Conservation (phyloP, 2,888 invertebrate species). For the Drepana falcataria region DNA sequence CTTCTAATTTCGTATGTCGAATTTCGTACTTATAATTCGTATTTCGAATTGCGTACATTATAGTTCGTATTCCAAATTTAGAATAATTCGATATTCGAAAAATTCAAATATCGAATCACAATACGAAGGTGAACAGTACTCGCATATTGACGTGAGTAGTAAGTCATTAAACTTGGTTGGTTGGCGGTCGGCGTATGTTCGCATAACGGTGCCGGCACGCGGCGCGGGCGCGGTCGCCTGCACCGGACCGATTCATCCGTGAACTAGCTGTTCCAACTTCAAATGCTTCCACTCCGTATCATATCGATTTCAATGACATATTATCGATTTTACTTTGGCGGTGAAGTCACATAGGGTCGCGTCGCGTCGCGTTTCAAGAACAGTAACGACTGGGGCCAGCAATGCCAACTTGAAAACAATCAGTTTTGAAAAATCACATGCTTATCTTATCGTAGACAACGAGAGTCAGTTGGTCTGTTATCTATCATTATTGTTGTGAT, state of each 20-base stretch:
- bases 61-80: no score
- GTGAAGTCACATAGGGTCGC: background rate
- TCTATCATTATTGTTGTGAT: background rate
- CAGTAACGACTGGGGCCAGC: no score
- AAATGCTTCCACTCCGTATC: background rate
- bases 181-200: conserved; percentile 27
- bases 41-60: no score
- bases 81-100: background rate
- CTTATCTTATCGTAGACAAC: background rate
- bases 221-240: conserved; percentile 13
- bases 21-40: no score
- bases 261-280: conserved; percentile 5
- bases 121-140: conserved; percentile 19
- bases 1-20: no score
- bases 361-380: no score
- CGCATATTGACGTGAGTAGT: conserved; percentile 37
- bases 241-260: conserved; percentile 11
- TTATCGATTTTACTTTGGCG: background rate
- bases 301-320: background rate
- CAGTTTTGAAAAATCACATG: no score
- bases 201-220: conserved; percentile 36
- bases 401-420: no score
- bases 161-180: conserved; percentile 43
- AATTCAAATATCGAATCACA: conserved; percentile 1
- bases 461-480: background rate